Percentiles rank a stretch among this genome's conserved stretches.
Evolutionary conservation across 2,888 invertebrate species (phyloP).

Genomic region (Danaus chrysippus): DNA sequence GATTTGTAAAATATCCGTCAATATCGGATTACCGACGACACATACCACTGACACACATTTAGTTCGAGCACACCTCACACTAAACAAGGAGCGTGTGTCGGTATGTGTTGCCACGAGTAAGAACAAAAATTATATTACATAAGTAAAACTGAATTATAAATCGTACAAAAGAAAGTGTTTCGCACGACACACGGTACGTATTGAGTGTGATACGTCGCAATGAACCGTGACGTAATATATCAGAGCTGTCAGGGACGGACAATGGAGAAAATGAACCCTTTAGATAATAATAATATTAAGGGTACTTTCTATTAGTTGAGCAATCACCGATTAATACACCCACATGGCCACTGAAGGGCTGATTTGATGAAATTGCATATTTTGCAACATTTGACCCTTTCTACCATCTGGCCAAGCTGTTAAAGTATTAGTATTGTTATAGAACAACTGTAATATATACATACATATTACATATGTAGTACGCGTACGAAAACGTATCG

Average conservation of each 20-base stretch:
- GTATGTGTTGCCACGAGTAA: no score
- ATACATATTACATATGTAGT: constrained; percentile 9
- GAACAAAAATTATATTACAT: no score
- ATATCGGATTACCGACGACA: constrained; percentile 24
- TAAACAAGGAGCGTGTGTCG: not conserved
- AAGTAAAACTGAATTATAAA: no score
- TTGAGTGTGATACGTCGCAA: constrained; percentile 14
- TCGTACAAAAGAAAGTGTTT: no score
- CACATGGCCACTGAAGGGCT: constrained; percentile 39
- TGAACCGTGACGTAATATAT: constrained; percentile 29
- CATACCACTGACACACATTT: constrained; percentile 10
- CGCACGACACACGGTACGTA: not conserved
- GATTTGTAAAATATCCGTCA: constrained; percentile 18
- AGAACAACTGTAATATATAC: constrained; percentile 30
- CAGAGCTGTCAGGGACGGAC: constrained; percentile 37
- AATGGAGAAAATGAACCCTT: constrained; percentile 50
- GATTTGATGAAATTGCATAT: constrained; percentile 46
- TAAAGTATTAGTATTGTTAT: constrained; percentile 47
- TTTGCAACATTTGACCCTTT: constrained; percentile 43
- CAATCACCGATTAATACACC: constrained; percentile 38
- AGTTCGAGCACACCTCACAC: not conserved
- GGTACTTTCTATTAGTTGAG: constrained; percentile 31
- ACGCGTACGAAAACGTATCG: not conserved
- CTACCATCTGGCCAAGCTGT: constrained; percentile 52
- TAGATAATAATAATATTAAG: constrained; percentile 31